phyloP scores from a whole-genome alignment of 2,797 vertebrate species.

The Telmatherina bonti region DNA sequence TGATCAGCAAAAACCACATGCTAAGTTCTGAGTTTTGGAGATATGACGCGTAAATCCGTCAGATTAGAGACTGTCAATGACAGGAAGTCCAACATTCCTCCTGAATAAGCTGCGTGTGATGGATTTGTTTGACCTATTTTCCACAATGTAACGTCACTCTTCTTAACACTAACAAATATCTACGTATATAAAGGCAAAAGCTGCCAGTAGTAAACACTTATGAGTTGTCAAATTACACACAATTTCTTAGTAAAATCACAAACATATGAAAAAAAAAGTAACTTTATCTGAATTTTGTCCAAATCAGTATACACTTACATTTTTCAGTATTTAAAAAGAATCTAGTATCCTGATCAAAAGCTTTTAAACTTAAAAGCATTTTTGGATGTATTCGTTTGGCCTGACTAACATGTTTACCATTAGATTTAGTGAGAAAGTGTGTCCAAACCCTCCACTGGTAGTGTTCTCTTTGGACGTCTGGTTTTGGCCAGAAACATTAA shows the following conservation, averaged over 20 bases:
- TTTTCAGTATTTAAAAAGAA: no score
- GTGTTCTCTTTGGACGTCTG: no score
- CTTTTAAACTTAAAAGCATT: no score
- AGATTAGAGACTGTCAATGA: constrained; percentile 35
- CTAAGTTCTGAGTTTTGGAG: constrained; percentile 19
- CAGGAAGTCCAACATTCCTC: constrained; percentile 30
- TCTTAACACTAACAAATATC: not conserved
- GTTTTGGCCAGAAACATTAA: not conserved
- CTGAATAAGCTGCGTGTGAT: constrained; percentile 11
- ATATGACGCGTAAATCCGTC: constrained; percentile 25
- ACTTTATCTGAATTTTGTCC: no score
- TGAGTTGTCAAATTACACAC: not conserved
- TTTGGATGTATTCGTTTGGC: no score
- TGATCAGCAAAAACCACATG: constrained; percentile 7
- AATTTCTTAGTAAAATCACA: not conserved
- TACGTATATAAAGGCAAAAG: not conserved
- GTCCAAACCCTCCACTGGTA: no score
- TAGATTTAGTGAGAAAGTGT: no score
- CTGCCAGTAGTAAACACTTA: not conserved
- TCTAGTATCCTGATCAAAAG: no score
- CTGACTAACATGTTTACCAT: no score
- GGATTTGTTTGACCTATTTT: constrained; percentile 35
- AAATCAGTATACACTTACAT: no score
- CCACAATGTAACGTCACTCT: constrained; percentile 6
- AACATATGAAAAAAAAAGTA: no score